Evolutionary conservation across 2,797 vertebrate genomes (phyloP).

Genomic region (Labeo calbasu): DNA sequence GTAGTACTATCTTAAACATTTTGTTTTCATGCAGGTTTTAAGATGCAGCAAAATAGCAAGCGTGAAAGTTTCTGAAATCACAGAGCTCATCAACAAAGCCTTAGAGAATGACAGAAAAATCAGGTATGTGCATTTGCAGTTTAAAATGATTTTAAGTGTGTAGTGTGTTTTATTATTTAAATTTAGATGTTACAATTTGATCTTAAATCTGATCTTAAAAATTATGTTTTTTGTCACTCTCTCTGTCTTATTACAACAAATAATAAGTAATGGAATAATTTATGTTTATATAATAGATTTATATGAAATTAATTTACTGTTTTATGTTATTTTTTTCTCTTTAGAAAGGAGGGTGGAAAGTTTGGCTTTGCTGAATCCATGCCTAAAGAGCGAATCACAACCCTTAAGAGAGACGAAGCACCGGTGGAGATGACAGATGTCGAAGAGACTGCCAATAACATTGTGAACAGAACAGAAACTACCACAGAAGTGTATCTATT

Average conservation of each 20-base stretch:
- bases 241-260: constrained; percentile 3
- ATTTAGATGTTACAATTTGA: background rate
- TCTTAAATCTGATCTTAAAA: background rate
- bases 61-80: constrained; percentile 95
- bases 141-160: background rate
- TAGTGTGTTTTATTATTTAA: too few relatives aligned
- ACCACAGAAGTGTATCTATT: constrained; percentile 82
- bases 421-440: constrained; percentile 79
- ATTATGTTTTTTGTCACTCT: too few relatives aligned
- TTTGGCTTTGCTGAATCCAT: constrained; percentile 95
- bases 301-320: background rate
- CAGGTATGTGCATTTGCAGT: constrained; percentile 74
- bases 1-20: background rate
- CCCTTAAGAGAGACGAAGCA: constrained; percentile 84
- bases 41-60: constrained; percentile 96
- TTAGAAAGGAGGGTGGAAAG: constrained; percentile 91
- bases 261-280: background rate
- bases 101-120: constrained; percentile 88
- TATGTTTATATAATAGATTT: background rate
- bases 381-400: constrained; percentile 87
- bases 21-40: constrained; percentile 81
- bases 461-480: constrained; percentile 80
- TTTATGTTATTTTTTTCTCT: background rate
- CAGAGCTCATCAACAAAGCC: constrained; percentile 91
- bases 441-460: constrained; percentile 80